A percentile compares a stretch with the other conserved stretches of the same genome.
phyloP scores from a whole-genome alignment of 2,797 vertebrate species.

The Propithecus deckenii region DNA sequence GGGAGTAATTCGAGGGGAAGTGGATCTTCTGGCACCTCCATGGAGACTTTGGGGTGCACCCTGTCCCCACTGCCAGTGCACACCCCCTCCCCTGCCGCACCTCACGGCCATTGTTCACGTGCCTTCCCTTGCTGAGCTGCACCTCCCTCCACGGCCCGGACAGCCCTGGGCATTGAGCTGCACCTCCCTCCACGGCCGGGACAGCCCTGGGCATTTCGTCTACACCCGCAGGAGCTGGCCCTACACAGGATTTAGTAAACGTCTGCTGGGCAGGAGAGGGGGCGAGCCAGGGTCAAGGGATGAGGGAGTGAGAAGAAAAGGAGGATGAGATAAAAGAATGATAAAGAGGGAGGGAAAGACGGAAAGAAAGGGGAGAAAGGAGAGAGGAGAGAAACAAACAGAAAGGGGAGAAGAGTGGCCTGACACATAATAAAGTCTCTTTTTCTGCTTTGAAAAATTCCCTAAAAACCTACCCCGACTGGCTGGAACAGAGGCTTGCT shows the following conservation, averaged over 20 bases:
- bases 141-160: accelerated
- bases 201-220: accelerated
- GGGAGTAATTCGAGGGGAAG: neutral
- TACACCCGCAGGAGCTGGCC: neutral
- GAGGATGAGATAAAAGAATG: too few species aligned
- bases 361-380: neutral
- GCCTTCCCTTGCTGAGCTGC: too few species aligned
- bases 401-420: neutral
- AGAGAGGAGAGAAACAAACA: neutral
- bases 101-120: accelerated
- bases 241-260: neutral
- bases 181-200: accelerated
- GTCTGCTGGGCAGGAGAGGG: too few species aligned
- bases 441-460: neutral
- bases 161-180: accelerated
- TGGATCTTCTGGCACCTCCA: neutral
- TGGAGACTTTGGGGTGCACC: neutral
- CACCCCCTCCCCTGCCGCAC: too few species aligned
- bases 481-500: neutral
- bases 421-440: neutral
- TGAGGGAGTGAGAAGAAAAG: neutral
- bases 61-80: accelerated
- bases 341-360: neutral
- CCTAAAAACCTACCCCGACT: neutral
- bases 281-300: neutral